Evolutionary conservation across 2,888 invertebrate genomes (phyloP).

Genomic region (Heliconius ismenius): DNA sequence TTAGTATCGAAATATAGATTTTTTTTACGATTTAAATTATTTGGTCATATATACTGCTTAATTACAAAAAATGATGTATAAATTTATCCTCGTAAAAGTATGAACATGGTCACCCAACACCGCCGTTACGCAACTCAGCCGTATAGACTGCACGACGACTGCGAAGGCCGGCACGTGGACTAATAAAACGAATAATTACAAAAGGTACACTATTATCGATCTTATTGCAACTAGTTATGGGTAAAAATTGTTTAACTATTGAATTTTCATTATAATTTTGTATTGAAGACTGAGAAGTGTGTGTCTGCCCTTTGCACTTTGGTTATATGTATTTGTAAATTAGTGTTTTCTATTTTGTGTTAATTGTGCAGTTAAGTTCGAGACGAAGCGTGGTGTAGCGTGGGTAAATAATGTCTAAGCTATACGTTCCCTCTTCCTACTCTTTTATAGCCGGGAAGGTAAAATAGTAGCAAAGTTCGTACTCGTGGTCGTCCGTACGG

Average conservation of each 20-base stretch:
- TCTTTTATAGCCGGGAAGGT: neutral
- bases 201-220: constrained; percentile 18
- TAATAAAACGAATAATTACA: constrained; percentile 31
- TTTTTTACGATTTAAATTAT: neutral
- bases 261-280: neutral
- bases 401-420: neutral
- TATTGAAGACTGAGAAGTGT: neutral
- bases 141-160: constrained; percentile 46
- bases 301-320: constrained; percentile 16
- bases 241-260: constrained; percentile 3
- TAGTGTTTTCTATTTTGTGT: neutral
- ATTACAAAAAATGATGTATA: neutral
- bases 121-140: constrained; percentile 33
- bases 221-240: constrained; percentile 10
- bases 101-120: neutral
- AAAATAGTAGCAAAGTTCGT: too few relatives aligned
- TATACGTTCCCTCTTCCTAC: neutral
- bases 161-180: constrained; percentile 42
- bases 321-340: neutral
- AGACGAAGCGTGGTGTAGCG: neutral
- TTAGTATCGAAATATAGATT: too few relatives aligned
- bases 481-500: neutral
- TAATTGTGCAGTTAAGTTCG: neutral
- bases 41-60: neutral
- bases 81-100: neutral